phyloP scores from a whole-genome alignment of 2,888 invertebrate genomes.

The Eucriotettix oculatus region DNA sequence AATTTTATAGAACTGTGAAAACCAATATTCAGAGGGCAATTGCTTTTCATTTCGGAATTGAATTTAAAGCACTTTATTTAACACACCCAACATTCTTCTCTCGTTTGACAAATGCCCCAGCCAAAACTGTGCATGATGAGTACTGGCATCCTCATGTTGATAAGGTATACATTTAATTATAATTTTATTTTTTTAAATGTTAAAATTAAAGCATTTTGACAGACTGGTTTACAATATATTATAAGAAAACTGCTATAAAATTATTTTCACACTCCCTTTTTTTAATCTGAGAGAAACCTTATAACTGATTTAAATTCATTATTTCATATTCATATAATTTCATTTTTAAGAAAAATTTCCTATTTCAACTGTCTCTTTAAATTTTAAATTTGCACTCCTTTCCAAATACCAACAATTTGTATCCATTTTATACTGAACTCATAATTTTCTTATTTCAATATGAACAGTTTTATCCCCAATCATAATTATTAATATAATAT shows the following conservation, averaged over 20 bases:
- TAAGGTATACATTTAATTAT: slow-evolving; percentile 37
- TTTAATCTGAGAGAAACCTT: no score
- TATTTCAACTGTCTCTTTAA: no score
- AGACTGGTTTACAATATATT: background rate
- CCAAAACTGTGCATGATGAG: slow-evolving; percentile 65
- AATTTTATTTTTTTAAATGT: background rate
- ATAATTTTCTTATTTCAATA: no score
- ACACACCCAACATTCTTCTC: slow-evolving; percentile 86
- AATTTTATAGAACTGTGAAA: slow-evolving; percentile 41
- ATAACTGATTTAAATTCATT: no score
- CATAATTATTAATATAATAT: no score
- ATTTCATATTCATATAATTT: no score
- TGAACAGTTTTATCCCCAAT: no score
- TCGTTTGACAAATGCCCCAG: slow-evolving; percentile 47
- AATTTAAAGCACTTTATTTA: slow-evolving; percentile 45
- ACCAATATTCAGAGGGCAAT: slow-evolving; percentile 61
- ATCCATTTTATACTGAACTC: no score
- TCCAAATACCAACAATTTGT: no score
- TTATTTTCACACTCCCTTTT: no score
- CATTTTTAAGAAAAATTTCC: no score
- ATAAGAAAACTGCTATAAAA: background rate
- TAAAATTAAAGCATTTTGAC: background rate
- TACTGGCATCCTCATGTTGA: slow-evolving; percentile 85
- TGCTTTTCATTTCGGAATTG: slow-evolving; percentile 56
- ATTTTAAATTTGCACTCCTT: no score